Conservation (phyloP, 2,113 vertebrate genomes). For the Cyanistes caeruleus region DNA sequence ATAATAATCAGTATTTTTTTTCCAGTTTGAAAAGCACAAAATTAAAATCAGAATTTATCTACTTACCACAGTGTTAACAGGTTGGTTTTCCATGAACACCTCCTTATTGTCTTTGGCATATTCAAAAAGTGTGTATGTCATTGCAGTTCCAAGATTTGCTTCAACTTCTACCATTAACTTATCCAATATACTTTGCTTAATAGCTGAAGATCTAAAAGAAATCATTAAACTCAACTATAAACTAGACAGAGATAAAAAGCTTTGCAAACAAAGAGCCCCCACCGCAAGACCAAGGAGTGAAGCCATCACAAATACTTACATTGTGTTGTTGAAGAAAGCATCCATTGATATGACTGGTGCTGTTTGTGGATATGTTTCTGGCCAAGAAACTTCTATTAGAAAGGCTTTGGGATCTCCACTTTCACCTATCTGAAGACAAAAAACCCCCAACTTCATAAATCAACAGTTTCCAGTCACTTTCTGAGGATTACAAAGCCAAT, state of each 20-base stretch:
- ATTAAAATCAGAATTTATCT: not conserved
- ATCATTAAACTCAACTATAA: not conserved
- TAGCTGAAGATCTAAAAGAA: constrained; percentile 78
- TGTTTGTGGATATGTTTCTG: constrained; percentile 90
- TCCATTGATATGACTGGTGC: constrained; percentile 90
- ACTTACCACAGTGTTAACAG: constrained; percentile 82
- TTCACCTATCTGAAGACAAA: constrained; percentile 86
- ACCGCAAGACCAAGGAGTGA: not conserved
- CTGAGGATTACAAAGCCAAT: not conserved
- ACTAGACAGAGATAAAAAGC: not conserved
- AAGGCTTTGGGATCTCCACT: constrained; percentile 91
- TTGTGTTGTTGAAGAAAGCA: constrained; percentile 95
- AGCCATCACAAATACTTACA: constrained; percentile 78
- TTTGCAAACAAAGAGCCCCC: not conserved
- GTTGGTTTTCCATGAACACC: constrained; percentile 91
- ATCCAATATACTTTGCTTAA: constrained; percentile 86
- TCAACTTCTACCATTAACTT: constrained; percentile 90
- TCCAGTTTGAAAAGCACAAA: not conserved
- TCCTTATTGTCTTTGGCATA: constrained; percentile 96
- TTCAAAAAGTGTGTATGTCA: constrained; percentile 97
- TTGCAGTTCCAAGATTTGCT: constrained; percentile 90
- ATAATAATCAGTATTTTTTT: not conserved
- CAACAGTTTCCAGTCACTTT: not conserved
- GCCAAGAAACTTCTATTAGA: constrained; percentile 91
- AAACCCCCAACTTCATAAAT: not conserved